A percentile compares a stretch with the other conserved stretches of the same genome.
Evolutionary conservation across 2,113 vertebrate genomes (phyloP).

Genomic region (Athene noctua): DNA sequence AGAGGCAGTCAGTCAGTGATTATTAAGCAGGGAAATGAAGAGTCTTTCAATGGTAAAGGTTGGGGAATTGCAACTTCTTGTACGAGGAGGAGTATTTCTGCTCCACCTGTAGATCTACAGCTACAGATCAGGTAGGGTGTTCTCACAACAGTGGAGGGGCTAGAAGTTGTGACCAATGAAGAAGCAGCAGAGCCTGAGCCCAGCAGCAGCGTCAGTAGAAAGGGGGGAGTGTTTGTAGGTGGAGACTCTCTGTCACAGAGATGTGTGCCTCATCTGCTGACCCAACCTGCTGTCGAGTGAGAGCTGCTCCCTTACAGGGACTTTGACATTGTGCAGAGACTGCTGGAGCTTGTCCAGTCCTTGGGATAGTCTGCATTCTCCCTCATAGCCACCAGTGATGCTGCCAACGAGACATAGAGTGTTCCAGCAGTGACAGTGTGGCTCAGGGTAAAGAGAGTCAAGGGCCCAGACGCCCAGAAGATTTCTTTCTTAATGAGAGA

Average conservation of each 20-base stretch:
- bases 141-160: not conserved
- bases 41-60: not conserved
- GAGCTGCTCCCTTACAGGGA: not conserved
- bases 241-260: too few relatives aligned
- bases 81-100: not conserved
- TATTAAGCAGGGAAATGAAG: not conserved
- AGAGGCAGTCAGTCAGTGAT: not conserved
- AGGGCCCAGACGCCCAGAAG: accelerated
- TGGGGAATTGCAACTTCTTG: not conserved
- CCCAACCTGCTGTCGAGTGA: not conserved
- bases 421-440: not conserved
- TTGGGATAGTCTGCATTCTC: too few relatives aligned
- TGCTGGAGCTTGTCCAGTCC: not conserved
- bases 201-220: not conserved
- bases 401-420: not conserved
- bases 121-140: not conserved
- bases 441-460: not conserved
- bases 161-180: not conserved
- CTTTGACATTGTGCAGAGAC: not conserved
- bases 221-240: not conserved
- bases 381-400: not conserved
- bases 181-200: not conserved
- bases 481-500: too few relatives aligned
- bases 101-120: not conserved
- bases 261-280: not conserved